These are phyloP conservation scores for Ornithoptera priamus DNA, from an alignment of 2,888 invertebrate genomes.

Conservation along the genomic window DNA sequence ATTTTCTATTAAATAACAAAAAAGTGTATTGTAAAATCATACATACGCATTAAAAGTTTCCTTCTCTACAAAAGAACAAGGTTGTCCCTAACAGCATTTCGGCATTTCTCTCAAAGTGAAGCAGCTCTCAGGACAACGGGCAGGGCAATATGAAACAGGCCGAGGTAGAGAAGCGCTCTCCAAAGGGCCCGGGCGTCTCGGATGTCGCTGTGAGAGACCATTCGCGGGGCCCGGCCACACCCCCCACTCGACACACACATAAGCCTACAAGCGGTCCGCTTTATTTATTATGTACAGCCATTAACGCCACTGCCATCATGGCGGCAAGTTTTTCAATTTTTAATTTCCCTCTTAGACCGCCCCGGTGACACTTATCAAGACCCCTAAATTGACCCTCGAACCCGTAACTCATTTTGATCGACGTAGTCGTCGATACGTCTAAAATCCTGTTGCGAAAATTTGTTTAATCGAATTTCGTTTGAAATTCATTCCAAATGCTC, in stretches of 20 bases:
- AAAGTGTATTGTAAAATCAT: not conserved
- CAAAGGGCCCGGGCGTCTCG: slow-evolving; percentile 75
- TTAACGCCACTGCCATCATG: slow-evolving; percentile 77
- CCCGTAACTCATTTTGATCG: slow-evolving; percentile 56
- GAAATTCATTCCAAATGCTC: slow-evolving; percentile 19
- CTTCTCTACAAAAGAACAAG: slow-evolving; percentile 39
- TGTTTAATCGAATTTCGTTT: slow-evolving; percentile 36
- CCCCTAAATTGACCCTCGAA: slow-evolving; percentile 69
- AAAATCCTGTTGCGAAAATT: slow-evolving; percentile 24
- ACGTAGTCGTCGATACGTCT: slow-evolving; percentile 14
- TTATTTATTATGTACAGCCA: slow-evolving; percentile 80
- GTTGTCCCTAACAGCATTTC: slow-evolving; percentile 33
- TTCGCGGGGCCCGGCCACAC: slow-evolving; percentile 76
- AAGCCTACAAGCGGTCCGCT: slow-evolving; percentile 74
- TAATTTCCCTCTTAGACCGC: slow-evolving; percentile 72
- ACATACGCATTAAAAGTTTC: slow-evolving; percentile 1
- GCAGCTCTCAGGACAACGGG: slow-evolving; percentile 68
- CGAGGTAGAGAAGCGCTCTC: slow-evolving; percentile 70
- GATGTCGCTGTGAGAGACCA: slow-evolving; percentile 77
- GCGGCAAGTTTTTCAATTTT: slow-evolving; percentile 78
- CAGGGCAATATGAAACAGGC: slow-evolving; percentile 78
- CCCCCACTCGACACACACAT: slow-evolving; percentile 78
- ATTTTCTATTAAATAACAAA: not conserved
- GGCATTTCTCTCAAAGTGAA: slow-evolving; percentile 76
- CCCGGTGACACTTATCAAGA: slow-evolving; percentile 60